Percentiles rank a stretch among this genome's conserved stretches.
phyloP scores from a whole-genome alignment of 2,888 invertebrate species.

The Drosophila melanosoma region DNA sequence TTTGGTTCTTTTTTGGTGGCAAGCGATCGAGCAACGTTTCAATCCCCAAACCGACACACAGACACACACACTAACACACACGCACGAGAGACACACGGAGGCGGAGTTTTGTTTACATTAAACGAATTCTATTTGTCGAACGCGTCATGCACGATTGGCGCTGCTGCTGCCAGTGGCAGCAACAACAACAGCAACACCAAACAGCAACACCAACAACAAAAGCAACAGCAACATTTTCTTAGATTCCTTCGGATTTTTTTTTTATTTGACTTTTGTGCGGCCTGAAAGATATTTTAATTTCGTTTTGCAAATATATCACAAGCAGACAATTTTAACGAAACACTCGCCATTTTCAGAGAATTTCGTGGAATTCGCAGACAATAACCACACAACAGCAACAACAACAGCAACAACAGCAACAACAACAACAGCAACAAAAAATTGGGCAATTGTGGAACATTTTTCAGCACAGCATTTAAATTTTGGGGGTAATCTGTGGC shows the following conservation, averaged over 20 bases:
- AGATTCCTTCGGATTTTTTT: slow-evolving; percentile 23
- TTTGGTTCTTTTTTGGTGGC: slow-evolving; percentile 34
- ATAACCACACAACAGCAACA: slow-evolving; percentile 39
- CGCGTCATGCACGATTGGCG: slow-evolving; percentile 73
- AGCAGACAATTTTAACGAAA: slow-evolving; percentile 48
- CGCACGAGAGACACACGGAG: slow-evolving; percentile 64
- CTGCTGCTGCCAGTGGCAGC: slow-evolving; percentile 37
- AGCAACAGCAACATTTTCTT: slow-evolving; percentile 29
- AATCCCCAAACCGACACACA: slow-evolving; percentile 62
- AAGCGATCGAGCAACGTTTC: slow-evolving; percentile 65
- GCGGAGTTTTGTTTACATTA: slow-evolving; percentile 84
- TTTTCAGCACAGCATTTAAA: slow-evolving; percentile 56
- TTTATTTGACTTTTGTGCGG: slow-evolving; percentile 51
- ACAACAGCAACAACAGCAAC: not conserved
- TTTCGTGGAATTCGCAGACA: slow-evolving; percentile 63
- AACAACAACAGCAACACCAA: slow-evolving; percentile 29
- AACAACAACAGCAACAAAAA: slow-evolving; percentile 22
- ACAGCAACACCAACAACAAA: slow-evolving; percentile 10
- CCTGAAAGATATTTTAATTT: slow-evolving; percentile 82
- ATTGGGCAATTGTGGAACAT: slow-evolving; percentile 44
- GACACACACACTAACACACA: slow-evolving; percentile 19
- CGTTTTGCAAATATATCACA: slow-evolving; percentile 51
- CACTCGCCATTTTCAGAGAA: slow-evolving; percentile 70
- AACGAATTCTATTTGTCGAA: slow-evolving; percentile 81
- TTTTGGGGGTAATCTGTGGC: slow-evolving; percentile 30